phyloP scores from a whole-genome alignment of 2,888 invertebrate species.

The Rutpela maculata region DNA sequence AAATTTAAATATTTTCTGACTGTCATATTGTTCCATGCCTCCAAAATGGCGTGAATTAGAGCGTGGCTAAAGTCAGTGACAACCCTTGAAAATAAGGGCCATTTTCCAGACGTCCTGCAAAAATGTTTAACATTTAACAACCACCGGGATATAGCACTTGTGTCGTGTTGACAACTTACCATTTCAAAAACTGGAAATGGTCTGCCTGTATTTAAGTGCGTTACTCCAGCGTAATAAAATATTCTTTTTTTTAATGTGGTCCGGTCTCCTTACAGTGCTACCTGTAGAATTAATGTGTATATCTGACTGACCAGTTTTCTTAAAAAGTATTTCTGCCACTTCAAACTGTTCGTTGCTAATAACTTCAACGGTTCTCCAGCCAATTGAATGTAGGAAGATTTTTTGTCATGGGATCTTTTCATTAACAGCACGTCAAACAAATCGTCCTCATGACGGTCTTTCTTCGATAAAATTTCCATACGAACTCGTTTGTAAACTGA shows the following conservation, averaged over 20 bases:
- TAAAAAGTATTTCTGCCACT: too few species aligned
- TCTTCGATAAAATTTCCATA: neutral
- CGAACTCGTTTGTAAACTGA: neutral
- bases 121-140: neutral
- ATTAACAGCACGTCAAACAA: neutral
- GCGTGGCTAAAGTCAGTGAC: neutral
- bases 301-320: too few species aligned
- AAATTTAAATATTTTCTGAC: too few species aligned
- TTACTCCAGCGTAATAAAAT: slow-evolving; percentile 16
- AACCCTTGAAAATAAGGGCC: neutral
- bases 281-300: slow-evolving; percentile 10
- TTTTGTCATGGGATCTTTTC: neutral
- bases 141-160: neutral
- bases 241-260: neutral
- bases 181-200: slow-evolving; percentile 8
- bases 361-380: slow-evolving; percentile 2
- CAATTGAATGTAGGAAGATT: neutral
- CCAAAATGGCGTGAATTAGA: neutral
- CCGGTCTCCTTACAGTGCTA: neutral
- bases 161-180: slow-evolving; percentile 1
- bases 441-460: neutral
- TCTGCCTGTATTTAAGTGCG: neutral
- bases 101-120: neutral
- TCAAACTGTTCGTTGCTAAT: neutral
- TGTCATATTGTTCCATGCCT: too few species aligned